Percentiles rank a stretch among this genome's conserved stretches.
Evolutionary conservation across 37 sponge, comb jelly and placozoan species (phyloP).

Genomic region (Halisarca cf. caerulea): DNA sequence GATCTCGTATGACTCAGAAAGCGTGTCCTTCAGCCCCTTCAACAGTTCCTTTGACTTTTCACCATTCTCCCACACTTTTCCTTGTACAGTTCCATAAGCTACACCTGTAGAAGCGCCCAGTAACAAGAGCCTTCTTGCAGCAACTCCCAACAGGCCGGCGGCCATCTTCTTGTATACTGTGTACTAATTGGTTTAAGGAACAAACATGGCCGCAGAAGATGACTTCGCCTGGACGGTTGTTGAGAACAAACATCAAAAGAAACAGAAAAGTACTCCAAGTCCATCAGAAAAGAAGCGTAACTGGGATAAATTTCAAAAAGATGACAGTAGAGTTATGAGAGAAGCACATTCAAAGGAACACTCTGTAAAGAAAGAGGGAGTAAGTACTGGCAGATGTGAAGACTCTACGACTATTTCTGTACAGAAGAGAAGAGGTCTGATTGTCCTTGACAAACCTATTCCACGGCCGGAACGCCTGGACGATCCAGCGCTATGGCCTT

Average conservation of each 20-base stretch:
- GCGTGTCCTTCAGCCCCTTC: not conserved
- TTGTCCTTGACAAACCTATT: not conserved
- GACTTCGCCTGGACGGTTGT: not conserved
- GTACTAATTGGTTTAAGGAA: not conserved
- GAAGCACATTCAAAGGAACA: no score
- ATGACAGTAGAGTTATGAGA: no score
- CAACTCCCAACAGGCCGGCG: conserved; percentile 2
- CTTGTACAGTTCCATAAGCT: not conserved
- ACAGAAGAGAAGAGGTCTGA: not conserved
- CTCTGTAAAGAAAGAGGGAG: no score
- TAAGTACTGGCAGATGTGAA: no score
- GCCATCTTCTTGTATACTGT: not conserved
- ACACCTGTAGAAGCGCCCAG: conserved; percentile 5
- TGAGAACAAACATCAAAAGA: not conserved
- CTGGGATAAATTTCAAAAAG: no score
- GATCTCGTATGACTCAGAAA: not conserved
- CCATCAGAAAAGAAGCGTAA: no score
- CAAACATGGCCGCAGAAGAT: not conserved
- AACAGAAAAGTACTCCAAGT: no score
- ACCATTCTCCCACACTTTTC: conserved; percentile 5
- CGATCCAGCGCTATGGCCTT: no score
- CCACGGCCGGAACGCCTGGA: not conserved
- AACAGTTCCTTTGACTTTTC: not conserved
- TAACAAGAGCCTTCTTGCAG: not conserved
- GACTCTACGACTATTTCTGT: no score